These are phyloP conservation scores for Argynnis bischoffii DNA, from an alignment of 2,888 invertebrate genomes.

Conservation along the genomic window DNA sequence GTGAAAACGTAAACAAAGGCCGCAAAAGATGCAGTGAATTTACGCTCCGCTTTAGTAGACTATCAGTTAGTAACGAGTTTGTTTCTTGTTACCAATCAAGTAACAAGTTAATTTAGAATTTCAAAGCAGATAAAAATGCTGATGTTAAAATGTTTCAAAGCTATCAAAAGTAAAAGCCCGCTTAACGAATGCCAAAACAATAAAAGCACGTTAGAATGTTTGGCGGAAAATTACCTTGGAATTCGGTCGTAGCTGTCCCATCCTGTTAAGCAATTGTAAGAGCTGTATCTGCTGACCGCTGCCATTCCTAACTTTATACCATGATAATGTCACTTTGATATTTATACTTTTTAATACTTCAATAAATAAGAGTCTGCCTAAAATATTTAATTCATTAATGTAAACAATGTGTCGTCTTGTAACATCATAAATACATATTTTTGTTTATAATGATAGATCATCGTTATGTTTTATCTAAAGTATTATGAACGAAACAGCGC, in stretches of 20 bases:
- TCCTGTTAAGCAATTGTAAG: conserved; percentile 93
- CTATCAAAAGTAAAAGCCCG: not conserved
- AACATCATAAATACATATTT: not conserved
- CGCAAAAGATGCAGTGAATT: too few relatives aligned
- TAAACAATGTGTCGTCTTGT: not conserved
- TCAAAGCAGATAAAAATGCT: not conserved
- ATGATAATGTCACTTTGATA: conserved; percentile 29
- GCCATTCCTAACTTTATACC: conserved; percentile 72
- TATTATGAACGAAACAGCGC: not conserved
- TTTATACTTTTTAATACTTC: not conserved
- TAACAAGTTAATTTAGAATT: not conserved
- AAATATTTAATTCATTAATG: too few relatives aligned
- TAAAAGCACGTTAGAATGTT: conserved; percentile 1
- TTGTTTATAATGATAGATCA: not conserved
- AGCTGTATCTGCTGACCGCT: conserved; percentile 90
- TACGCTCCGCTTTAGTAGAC: too few relatives aligned
- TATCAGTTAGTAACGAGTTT: too few relatives aligned
- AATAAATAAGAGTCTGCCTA: too few relatives aligned
- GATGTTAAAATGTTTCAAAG: too few relatives aligned
- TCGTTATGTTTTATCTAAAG: not conserved
- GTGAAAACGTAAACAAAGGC: too few relatives aligned
- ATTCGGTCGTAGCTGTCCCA: conserved; percentile 96
- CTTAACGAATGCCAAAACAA: not conserved
- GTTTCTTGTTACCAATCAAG: too few relatives aligned
- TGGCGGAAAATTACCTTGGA: conserved; percentile 86